These are phyloP conservation scores for Lydus trimaculatus DNA, from an alignment of 2,888 invertebrate species.

Conservation along the genomic window DNA sequence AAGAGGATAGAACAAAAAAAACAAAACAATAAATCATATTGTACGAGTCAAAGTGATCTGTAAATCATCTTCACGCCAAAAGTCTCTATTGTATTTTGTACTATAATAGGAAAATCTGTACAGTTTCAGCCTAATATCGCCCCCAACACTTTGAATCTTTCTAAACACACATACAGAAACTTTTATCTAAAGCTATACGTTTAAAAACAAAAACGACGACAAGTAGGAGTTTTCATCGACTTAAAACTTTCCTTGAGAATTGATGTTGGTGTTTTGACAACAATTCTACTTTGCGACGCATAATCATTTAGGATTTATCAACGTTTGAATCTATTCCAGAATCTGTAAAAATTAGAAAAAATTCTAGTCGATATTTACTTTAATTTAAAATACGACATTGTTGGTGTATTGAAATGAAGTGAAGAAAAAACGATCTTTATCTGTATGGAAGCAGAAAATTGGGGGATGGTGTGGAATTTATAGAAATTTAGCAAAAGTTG, in stretches of 20 bases:
- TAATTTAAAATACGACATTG: background rate
- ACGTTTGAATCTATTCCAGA: background rate
- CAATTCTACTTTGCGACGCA: background rate
- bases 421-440: background rate
- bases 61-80: background rate
- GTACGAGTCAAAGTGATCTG: background rate
- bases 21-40: background rate
- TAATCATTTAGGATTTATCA: background rate
- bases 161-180: background rate
- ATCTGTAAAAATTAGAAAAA: background rate
- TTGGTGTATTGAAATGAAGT: background rate
- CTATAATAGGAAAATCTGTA: too few species aligned
- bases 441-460: background rate
- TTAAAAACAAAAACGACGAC: background rate
- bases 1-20: background rate
- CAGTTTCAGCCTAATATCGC: too few species aligned
- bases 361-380: background rate
- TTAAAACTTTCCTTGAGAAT: constrained; percentile 1
- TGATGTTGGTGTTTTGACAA: constrained; percentile 1
- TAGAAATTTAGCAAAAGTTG: background rate
- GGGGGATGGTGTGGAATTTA: background rate
- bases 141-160: too few species aligned
- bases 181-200: constrained; percentile 9
- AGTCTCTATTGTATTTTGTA: too few species aligned
- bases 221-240: background rate